Conservation (phyloP, 2,113 vertebrate genomes). For the Tragelaphus buxtoni region DNA sequence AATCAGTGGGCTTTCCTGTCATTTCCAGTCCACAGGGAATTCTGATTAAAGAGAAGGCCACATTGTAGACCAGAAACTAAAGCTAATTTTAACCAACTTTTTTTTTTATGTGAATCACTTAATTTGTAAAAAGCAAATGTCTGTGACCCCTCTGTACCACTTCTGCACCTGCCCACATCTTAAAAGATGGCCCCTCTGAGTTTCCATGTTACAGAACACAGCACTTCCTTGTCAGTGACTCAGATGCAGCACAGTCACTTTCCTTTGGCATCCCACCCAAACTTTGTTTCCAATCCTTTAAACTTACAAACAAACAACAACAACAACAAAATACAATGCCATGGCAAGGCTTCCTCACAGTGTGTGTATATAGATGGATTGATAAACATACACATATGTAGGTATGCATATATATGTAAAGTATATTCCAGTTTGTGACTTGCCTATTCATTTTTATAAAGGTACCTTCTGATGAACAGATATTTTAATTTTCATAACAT, state of each 20-base stretch:
- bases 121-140: slow-evolving; percentile 36
- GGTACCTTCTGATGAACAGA: neutral
- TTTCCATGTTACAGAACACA: neutral
- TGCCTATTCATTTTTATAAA: neutral
- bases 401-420: neutral
- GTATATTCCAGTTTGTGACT: neutral
- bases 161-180: no score
- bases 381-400: neutral
- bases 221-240: rapidly evolving
- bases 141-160: neutral
- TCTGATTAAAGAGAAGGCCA: neutral
- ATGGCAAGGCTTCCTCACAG: neutral
- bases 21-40: neutral
- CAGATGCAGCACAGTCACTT: neutral
- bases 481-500: neutral
- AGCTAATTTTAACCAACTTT: neutral
- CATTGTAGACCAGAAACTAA: slow-evolving; percentile 53
- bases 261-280: slow-evolving; percentile 22
- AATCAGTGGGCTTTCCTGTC: neutral
- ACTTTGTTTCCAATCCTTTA: neutral
- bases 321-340: slow-evolving; percentile 9
- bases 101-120: neutral
- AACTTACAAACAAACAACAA: neutral
- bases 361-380: neutral
- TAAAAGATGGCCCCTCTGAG: rapidly evolving